Evolutionary conservation across 2,113 vertebrate species (phyloP).

Genomic region (Euleptes europaea): DNA sequence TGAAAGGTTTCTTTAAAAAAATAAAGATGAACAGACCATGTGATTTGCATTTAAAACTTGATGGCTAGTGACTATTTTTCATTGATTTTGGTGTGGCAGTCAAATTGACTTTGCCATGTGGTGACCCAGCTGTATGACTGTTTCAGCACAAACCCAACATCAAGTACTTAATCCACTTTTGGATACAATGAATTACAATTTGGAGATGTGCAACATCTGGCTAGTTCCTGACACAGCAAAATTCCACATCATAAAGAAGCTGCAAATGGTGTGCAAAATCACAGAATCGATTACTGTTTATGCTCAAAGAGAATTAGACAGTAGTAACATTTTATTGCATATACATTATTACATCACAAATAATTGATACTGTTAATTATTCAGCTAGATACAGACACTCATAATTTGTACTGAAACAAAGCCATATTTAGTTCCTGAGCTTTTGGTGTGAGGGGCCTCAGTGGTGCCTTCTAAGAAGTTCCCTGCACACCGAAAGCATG

Average conservation of each 20-base stretch:
- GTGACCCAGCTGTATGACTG: not conserved
- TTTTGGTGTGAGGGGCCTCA: too few relatives aligned
- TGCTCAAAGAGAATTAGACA: not conserved
- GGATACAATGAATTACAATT: not conserved
- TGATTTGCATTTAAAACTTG: conserved; percentile 23
- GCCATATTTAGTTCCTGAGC: conserved; percentile 44
- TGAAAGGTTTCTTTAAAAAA: not conserved
- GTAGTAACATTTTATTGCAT: not conserved
- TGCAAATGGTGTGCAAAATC: not conserved
- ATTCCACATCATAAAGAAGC: not conserved
- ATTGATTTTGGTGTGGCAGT: conserved; percentile 8
- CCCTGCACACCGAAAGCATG: too few relatives aligned
- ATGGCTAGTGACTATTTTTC: not conserved
- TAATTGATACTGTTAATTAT: not conserved
- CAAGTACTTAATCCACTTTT: not conserved
- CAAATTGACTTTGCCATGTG: not conserved
- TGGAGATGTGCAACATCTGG: not conserved
- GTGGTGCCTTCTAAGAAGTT: too few relatives aligned
- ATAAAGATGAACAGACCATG: conserved; percentile 12
- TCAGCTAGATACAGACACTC: conserved; percentile 21
- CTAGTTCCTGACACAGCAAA: not conserved
- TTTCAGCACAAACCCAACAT: not conserved
- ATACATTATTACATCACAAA: not conserved
- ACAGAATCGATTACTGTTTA: not conserved
- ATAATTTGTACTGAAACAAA: conserved; percentile 50